Percentiles rank a stretch among this genome's conserved stretches.
These are phyloP conservation scores for Drosophila kuntzei DNA, from an alignment of 2,888 invertebrate species.

Conservation along the genomic window DNA sequence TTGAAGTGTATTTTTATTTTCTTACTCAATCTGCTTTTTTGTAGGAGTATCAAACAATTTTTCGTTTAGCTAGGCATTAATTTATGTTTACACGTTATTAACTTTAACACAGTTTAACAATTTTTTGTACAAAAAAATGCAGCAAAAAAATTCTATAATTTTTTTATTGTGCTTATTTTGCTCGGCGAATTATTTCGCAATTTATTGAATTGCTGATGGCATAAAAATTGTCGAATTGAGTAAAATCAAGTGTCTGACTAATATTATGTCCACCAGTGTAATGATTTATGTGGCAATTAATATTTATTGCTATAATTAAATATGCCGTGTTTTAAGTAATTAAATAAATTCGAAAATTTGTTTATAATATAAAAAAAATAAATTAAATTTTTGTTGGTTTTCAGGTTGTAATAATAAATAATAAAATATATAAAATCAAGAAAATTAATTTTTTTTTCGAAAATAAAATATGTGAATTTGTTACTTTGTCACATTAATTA, in stretches of 20 bases:
- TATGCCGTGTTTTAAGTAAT: too few relatives aligned
- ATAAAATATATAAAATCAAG: too few relatives aligned
- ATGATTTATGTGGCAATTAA: slow-evolving; percentile 11
- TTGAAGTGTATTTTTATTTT: not conserved
- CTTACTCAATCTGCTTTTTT: slow-evolving; percentile 1
- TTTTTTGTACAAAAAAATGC: slow-evolving; percentile 3
- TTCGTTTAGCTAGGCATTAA: slow-evolving; percentile 41
- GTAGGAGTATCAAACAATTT: slow-evolving; percentile 34
- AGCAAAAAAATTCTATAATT: not conserved
- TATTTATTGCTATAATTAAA: not conserved
- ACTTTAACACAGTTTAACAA: slow-evolving; percentile 32
- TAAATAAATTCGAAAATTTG: too few relatives aligned
- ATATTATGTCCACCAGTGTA: slow-evolving; percentile 3
- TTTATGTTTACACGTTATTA: slow-evolving; percentile 53
- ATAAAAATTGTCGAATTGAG: slow-evolving; percentile 19
- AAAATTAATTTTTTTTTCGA: too few relatives aligned
- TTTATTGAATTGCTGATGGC: slow-evolving; percentile 62
- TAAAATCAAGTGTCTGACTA: slow-evolving; percentile 23
- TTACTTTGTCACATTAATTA: not conserved
- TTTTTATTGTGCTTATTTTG: slow-evolving; percentile 22
- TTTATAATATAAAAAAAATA: too few relatives aligned
- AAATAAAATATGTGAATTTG: too few relatives aligned
- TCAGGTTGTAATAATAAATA: too few relatives aligned
- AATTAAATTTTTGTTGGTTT: too few relatives aligned
- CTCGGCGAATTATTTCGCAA: slow-evolving; percentile 69